Evolutionary conservation across 2,113 vertebrate species (phyloP), one percentile per base, ranked within the genome.

Genomic region (Caracal caracal): DNA sequence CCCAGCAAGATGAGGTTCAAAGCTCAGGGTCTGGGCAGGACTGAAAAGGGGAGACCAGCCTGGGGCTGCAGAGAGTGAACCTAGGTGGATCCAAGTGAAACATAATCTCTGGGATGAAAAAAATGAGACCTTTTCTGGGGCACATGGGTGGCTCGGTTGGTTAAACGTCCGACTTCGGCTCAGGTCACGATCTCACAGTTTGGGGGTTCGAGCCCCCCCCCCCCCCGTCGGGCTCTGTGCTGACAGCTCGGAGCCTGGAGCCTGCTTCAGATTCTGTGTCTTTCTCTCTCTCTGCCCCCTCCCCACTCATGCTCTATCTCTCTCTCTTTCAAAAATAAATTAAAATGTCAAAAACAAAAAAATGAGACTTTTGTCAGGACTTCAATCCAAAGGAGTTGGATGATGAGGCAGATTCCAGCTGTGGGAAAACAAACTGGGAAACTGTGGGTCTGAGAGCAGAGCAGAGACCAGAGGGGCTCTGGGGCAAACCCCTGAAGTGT

Each of bases 381-480:
- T 59, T 49, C 4, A 0, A 13, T 0, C 26, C 0, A 0, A 9
- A 75, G 3, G 24, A 68, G 12, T 10, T 9, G 13, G 11, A 17
- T 35, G 37, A 28, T 0, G 8, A 3, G 89, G 15, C 53, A 15
- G 22, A 7, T 12, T 15, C 17, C 49, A 81, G 49, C 19, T 7
- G 0, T 9, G 22, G 9, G 28, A 47, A 37, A 51, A 26, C 28
- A 40, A 16, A 17, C 4, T 16, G 17, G 15, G 33, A 20, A 24
- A 12, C 1, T 2, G 4, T 47, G 8, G 70, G 10, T 75, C 17
- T 19, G 81, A 37, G 19, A 49, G 30, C 51, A 26, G 8, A 43
- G 16, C 30, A 1, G 22, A 76, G 51, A 51, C 22, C 33, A 37
- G 16, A 47, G 4, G 5, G 28, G 1, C 13, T 49, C 26, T 6